Base-by-base conservation (phyloP, 2,797 vertebrate species). In the Characodon lateralis region DNA sequence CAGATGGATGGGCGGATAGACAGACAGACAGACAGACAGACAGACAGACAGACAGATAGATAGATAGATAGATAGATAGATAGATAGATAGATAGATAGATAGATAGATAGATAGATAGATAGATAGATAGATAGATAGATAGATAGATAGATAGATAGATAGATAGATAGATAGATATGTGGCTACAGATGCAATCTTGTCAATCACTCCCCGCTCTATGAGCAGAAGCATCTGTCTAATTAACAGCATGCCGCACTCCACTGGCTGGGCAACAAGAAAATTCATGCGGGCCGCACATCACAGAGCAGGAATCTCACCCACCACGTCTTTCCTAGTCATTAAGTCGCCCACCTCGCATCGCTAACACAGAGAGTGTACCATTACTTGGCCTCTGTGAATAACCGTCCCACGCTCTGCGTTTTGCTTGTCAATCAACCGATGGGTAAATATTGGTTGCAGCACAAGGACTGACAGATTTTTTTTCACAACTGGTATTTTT, bases 261-360 rank as follows among this genome's bases (percentile, higher is more conserved):
- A n/a, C 80, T 78, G 72, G 81, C 82, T 72, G 83, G 90, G 83
- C 85, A 83, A 74, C 80, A 50, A 78, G 78, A 46, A 61, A 53
- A 5, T 26, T 77, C 41, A 2, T 70, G 28, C 9, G 6, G 79
- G 76, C 80, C 72, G 31, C 51, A 73, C 85, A 59, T 55, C 84
- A 91, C 85, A 91, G 91, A 87, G 77, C 83, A 86, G 77, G 76
- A 80, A 77, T 89, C 87, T 88, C 87, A 74, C 86, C 89, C 87
- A 89, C 85, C 69, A 72, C 31, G 61, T 84, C 90, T 88, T 83
- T 85, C 83, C 86, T 90, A 86, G 85, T 93, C 91, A 92, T 93
- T 94, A 92, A 91, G 91, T 92, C 90, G 87, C 92, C 92, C 89
- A 91, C 91, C 89, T 93, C 85, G 76, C 89, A 87, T 90, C 88